Percentiles rank a stretch among this genome's conserved stretches.
Conservation (phyloP, 2,113 vertebrate species). For the Hippolais icterina region DNA sequence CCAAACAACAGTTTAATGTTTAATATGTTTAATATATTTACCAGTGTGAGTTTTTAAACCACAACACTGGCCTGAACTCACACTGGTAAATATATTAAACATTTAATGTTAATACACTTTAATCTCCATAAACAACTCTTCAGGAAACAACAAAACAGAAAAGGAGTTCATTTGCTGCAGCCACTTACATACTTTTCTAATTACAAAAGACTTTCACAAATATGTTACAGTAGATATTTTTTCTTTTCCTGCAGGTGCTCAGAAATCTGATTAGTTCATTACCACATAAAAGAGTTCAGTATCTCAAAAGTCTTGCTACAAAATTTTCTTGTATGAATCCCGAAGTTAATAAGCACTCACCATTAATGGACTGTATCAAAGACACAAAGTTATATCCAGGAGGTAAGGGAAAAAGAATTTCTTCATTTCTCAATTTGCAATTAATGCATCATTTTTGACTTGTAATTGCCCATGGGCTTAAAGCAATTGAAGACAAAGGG, state of each 20-base stretch:
- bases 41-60: constrained; percentile 72
- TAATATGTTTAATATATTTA: too few species aligned
- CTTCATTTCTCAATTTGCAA: background rate
- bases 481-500: background rate
- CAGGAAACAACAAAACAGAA: background rate
- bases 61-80: constrained; percentile 53
- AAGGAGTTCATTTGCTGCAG: background rate
- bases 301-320: background rate
- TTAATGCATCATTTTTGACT: background rate
- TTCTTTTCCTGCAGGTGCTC: background rate
- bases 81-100: constrained; percentile 50
- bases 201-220: background rate
- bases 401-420: background rate
- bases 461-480: background rate
- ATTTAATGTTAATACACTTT: constrained; percentile 77
- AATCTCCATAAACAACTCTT: constrained; percentile 82
- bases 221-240: background rate
- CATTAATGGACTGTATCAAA: background rate
- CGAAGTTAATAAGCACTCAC: background rate
- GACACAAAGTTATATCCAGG: background rate
- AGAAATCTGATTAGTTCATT: background rate
- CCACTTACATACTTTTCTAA: background rate
- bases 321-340: background rate
- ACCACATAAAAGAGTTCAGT: background rate
- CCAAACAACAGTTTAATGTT: constrained; percentile 78